Evolutionary conservation across 2,888 invertebrate genomes (phyloP).

Genomic region (Enoplolaimus lenunculus): DNA sequence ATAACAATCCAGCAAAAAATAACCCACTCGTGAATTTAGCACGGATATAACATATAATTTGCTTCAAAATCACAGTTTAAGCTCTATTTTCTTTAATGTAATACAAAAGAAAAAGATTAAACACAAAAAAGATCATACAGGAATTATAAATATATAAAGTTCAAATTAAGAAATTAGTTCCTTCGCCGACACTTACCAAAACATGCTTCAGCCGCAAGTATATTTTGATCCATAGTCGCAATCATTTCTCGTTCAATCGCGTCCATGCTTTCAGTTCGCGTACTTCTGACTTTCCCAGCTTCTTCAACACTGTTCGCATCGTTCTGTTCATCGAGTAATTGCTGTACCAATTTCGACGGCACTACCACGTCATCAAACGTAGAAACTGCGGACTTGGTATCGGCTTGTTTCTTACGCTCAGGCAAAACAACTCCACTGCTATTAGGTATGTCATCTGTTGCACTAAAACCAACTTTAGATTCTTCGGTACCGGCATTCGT

Average conservation of each 20-base stretch:
- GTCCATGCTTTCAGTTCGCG: conserved; percentile 11
- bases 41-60: too few species aligned
- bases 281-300: not conserved
- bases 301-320: not conserved
- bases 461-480: not conserved
- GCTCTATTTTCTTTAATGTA: too few species aligned
- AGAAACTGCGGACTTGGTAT: not conserved
- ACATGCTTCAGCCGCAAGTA: conserved; percentile 12
- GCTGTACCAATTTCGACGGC: not conserved
- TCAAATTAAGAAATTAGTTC: too few species aligned
- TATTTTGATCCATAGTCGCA: conserved; percentile 14
- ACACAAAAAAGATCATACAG: too few species aligned
- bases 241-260: conserved; percentile 19
- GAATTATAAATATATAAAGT: too few species aligned
- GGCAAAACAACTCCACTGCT: not conserved
- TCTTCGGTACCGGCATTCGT: too few species aligned
- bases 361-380: not conserved
- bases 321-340: not conserved
- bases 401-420: too few species aligned
- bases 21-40: too few species aligned
- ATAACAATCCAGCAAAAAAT: too few species aligned
- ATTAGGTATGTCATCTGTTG: not conserved
- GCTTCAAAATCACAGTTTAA: too few species aligned
- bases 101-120: too few species aligned
- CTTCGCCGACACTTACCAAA: too few species aligned